Percentiles rank a stretch among this genome's conserved stretches.
phyloP scores from a whole-genome alignment of 2,113 vertebrate species.

The Myxocyprinus asiaticus region DNA sequence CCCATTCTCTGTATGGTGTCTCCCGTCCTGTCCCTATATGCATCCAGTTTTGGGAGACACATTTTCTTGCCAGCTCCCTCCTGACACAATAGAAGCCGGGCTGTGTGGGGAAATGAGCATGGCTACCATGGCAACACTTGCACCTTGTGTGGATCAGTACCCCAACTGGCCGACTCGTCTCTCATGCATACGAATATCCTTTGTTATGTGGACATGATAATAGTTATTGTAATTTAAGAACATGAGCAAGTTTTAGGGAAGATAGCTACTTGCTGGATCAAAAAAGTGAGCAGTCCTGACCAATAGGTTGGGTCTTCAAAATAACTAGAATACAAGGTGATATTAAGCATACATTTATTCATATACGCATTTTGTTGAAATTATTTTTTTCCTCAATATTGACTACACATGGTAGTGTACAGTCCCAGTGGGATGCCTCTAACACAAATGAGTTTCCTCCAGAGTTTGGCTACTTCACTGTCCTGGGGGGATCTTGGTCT shows the following conservation, averaged over 20 bases:
- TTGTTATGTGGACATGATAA: slow-evolving; percentile 29
- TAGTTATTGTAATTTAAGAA: background rate
- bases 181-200: slow-evolving; percentile 82
- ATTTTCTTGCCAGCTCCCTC: slow-evolving; percentile 72
- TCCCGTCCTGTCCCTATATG: slow-evolving; percentile 70
- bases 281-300: too few species aligned
- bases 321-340: too few species aligned
- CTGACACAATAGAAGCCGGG: slow-evolving; percentile 65
- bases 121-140: slow-evolving; percentile 70
- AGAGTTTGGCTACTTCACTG: slow-evolving; percentile 65
- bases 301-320: too few species aligned
- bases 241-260: background rate
- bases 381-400: slow-evolving; percentile 69
- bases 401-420: slow-evolving; percentile 75
- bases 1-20: slow-evolving; percentile 52
- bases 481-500: slow-evolving; percentile 73
- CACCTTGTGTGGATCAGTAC: slow-evolving; percentile 74
- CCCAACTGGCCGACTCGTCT: slow-evolving; percentile 72
- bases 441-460: slow-evolving; percentile 66
- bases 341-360: background rate
- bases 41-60: slow-evolving; percentile 74
- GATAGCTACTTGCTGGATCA: background rate
- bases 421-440: slow-evolving; percentile 79
- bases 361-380: slow-evolving; percentile 8
- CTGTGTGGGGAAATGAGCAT: slow-evolving; percentile 74